These are phyloP conservation scores for Muscina levida DNA, from an alignment of 2,888 invertebrate species.

Conservation along the genomic window DNA sequence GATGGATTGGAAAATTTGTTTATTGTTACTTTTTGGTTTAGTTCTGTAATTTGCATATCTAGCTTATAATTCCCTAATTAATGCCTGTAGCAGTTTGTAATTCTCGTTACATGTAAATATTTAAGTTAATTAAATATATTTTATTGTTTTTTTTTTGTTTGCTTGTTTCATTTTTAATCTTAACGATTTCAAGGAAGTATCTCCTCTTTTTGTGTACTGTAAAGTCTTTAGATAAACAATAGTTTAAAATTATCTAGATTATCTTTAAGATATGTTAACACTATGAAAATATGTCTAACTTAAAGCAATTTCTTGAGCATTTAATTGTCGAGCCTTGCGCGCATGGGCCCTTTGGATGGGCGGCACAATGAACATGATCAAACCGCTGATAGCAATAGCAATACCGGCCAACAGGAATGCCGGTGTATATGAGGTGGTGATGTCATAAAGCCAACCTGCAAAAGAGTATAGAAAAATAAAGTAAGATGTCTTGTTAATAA, in stretches of 20 bases:
- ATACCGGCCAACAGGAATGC: slow-evolving; percentile 94
- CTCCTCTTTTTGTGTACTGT: background rate
- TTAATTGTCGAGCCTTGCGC: slow-evolving; percentile 67
- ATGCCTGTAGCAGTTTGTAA: slow-evolving; percentile 63
- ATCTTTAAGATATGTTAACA: background rate
- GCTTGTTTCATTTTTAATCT: slow-evolving; percentile 12
- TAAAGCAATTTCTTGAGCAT: slow-evolving; percentile 72
- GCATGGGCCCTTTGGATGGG: slow-evolving; percentile 82
- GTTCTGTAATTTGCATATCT: slow-evolving; percentile 14
- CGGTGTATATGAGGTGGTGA: slow-evolving; percentile 88
- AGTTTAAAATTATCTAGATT: slow-evolving; percentile 31
- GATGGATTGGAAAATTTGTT: slow-evolving; percentile 22
- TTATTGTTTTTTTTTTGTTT: slow-evolving; percentile 13
- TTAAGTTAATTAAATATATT: background rate
- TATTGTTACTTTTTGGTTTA: background rate
- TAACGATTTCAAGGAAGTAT: slow-evolving; percentile 46
- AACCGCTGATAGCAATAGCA: slow-evolving; percentile 91
- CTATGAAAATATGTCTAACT: slow-evolving; percentile 68
- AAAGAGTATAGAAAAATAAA: background rate
- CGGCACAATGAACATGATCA: slow-evolving; percentile 93
- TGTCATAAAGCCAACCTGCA: slow-evolving; percentile 91
- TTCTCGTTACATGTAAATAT: slow-evolving; percentile 44
- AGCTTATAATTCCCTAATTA: slow-evolving; percentile 55
- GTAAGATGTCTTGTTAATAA: background rate
- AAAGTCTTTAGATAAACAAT: slow-evolving; percentile 56